Base-by-base conservation (phyloP, 2,113 vertebrate genomes). In the Desmodus rotundus region DNA sequence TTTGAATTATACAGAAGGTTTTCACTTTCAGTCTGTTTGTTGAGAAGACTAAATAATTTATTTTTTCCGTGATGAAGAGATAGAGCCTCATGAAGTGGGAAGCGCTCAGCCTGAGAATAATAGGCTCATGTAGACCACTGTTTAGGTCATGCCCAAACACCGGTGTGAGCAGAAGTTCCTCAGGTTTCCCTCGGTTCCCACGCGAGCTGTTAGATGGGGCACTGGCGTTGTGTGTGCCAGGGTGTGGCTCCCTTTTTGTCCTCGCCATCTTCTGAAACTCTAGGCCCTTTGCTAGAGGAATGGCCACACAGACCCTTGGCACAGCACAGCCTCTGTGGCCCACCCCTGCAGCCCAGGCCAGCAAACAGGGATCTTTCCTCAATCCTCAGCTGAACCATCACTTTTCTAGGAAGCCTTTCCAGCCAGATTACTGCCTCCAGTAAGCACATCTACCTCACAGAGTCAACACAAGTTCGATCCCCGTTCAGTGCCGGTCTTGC, bases 41-140 rank as follows among this genome's bases (percentile, higher is more conserved):
- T 84, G 86, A 96, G 89, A 90, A 11, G 24, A 97, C 94, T 97
- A 70, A 89, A 84, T 98, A 93, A 95, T 97, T 96, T 95, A 96
- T 92, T 90, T 91, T 92, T 91, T 96, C 74, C 28, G 47, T 22
- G 87, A 84, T 45, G 3, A 16, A n/a, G 45, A 84, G 63, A 38
- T 43, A 56, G 70, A 86, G 13, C 8, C 95, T 91, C 83, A 7
- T 45, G 19, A 33, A 74, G 67, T 68, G 24, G 58, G 45, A 85
- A 58, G 68, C 1, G 1, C 61, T 93, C 50, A 1, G n/a, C 82
- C 54, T 88, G 68, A 95, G 94, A 47, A 50, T 74, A 84, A 61
- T 16, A 45, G n/a, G 65, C 72, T 50, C 16, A 16, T 41, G 15
- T 45, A 61, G 78, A 50, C 47, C 52, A 24, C 19, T 41, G 33